phyloP scores from a whole-genome alignment of 2,797 vertebrate genomes.

The Coregonus suidteri region DNA sequence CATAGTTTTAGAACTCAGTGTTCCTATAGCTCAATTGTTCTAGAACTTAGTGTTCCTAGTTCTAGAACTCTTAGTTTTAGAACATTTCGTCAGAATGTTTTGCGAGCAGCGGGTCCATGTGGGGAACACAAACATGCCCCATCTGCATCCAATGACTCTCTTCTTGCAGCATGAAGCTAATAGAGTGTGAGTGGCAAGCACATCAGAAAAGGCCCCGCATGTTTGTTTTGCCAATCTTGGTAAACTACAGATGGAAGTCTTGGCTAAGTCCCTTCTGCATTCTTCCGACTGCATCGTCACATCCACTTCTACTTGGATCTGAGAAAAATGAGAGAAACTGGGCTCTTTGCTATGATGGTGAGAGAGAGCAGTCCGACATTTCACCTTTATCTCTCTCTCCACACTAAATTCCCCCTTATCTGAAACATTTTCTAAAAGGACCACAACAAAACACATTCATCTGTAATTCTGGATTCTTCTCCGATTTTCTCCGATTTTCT shows the following conservation, averaged over 20 bases:
- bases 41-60: slow-evolving; percentile 37
- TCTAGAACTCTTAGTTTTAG: neutral
- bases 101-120: slow-evolving; percentile 44
- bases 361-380: slow-evolving; percentile 14
- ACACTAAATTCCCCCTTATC: slow-evolving; percentile 7
- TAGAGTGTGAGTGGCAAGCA: slow-evolving; percentile 47
- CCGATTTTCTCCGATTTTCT: neutral
- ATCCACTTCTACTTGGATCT: slow-evolving; percentile 33
- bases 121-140: slow-evolving; percentile 53
- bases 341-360: slow-evolving; percentile 9
- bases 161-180: slow-evolving; percentile 32
- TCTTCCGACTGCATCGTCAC: slow-evolving; percentile 36
- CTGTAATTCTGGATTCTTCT: slow-evolving; percentile 15
- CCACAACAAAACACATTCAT: slow-evolving; percentile 22
- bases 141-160: slow-evolving; percentile 65
- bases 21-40: slow-evolving; percentile 19
- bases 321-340: slow-evolving; percentile 15
- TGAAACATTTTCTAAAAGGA: slow-evolving; percentile 6
- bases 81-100: slow-evolving; percentile 1
- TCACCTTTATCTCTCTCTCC: slow-evolving; percentile 16
- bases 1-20: neutral
- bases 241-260: slow-evolving; percentile 52
- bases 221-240: slow-evolving; percentile 59
- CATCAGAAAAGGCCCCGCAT: slow-evolving; percentile 33
- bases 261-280: slow-evolving; percentile 32